These are phyloP conservation scores for Euleptes europaea DNA, from an alignment of 2,113 vertebrate species.

Conservation along the genomic window DNA sequence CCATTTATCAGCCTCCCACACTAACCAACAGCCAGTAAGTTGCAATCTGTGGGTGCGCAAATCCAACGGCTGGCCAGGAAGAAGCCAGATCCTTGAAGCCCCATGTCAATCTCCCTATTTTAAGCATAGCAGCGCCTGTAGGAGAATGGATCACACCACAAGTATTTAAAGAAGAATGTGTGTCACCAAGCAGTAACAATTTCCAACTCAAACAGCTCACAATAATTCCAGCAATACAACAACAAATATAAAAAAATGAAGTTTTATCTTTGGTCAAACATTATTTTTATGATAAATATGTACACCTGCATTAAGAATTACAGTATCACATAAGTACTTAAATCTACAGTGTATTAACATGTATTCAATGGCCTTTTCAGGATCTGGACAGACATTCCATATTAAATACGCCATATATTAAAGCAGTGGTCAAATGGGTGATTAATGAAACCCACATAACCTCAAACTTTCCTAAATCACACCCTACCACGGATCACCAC, in stretches of 20 bases:
- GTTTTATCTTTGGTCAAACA: background rate
- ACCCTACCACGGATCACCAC: background rate
- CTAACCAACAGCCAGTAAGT: background rate
- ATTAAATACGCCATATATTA: background rate
- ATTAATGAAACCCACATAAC: background rate
- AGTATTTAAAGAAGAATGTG: background rate
- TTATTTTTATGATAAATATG: slow-evolving; percentile 25
- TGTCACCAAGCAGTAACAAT: background rate
- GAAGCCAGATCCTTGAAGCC: background rate
- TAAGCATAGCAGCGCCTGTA: background rate
- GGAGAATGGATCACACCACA: background rate
- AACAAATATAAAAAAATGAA: slow-evolving; percentile 32
- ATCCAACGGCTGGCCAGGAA: background rate
- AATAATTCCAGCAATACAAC: slow-evolving; percentile 22
- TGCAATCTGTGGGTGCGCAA: background rate
- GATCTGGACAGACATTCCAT: background rate
- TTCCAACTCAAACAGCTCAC: background rate
- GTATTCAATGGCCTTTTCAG: slow-evolving; percentile 23
- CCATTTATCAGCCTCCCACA: background rate
- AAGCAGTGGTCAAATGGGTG: background rate
- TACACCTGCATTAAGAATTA: slow-evolving; percentile 33
- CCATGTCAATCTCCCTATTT: background rate
- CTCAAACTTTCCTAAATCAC: background rate
- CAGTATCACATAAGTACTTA: slow-evolving; percentile 1
- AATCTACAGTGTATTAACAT: slow-evolving; percentile 1